Evolutionary conservation across 2,797 vertebrate species (phyloP).

Genomic region (Orestias chungarensis): DNA sequence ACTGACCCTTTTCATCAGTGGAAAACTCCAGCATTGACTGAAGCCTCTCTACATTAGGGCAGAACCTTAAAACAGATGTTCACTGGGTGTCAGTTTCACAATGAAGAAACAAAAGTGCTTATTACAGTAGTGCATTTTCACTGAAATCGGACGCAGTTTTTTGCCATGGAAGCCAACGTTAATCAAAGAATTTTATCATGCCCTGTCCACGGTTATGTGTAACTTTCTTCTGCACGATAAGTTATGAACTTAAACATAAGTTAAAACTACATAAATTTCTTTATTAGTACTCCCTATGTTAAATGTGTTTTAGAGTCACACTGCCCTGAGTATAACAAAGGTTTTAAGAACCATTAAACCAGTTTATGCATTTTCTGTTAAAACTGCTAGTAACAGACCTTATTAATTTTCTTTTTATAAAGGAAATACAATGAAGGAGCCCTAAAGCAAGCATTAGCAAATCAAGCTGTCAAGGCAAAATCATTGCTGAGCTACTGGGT

Average conservation of each 20-base stretch:
- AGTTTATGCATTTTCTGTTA: not conserved
- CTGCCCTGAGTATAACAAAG: conserved; percentile 24
- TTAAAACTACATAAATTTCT: conserved; percentile 26
- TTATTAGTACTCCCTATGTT: conserved; percentile 32
- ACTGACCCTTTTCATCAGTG: not conserved
- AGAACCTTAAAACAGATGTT: not conserved
- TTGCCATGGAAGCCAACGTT: not conserved
- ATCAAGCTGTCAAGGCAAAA: conserved; percentile 26
- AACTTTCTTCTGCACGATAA: conserved; percentile 24
- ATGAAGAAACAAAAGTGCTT: conserved; percentile 1
- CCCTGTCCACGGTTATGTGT: conserved; percentile 1
- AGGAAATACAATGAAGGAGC: conserved; percentile 3
- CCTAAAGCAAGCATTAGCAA: conserved; percentile 18
- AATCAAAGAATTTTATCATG: not conserved
- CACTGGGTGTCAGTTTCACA: not conserved
- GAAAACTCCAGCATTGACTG: not conserved
- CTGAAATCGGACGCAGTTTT: not conserved
- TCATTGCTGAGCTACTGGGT: conserved; percentile 23
- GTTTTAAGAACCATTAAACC: not conserved
- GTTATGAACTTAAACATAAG: conserved; percentile 27
- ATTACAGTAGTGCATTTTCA: not conserved
- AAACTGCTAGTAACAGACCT: too few relatives aligned
- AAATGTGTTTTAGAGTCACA: not conserved
- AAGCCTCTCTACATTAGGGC: not conserved
- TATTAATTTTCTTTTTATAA: not conserved